These are phyloP conservation scores for Nestor notabilis DNA, from an alignment of 2,113 vertebrate genomes.

Conservation along the genomic window DNA sequence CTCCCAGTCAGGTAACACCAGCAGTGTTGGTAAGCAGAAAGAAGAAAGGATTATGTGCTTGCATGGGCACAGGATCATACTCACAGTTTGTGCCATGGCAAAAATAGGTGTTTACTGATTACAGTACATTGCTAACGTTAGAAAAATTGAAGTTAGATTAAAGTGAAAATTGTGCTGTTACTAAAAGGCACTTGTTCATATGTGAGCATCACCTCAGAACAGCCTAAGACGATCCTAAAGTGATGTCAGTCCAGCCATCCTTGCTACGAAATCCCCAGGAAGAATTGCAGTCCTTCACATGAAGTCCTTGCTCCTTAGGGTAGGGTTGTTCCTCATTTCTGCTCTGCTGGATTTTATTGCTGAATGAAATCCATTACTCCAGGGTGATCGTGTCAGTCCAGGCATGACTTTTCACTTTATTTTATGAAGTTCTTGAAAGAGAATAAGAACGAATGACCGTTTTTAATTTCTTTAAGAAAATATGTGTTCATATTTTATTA, in stretches of 20 bases:
- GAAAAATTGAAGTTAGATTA: not conserved
- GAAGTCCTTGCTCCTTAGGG: not conserved
- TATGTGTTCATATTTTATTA: not conserved
- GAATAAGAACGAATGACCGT: not conserved
- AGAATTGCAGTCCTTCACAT: not conserved
- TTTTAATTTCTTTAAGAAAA: not conserved
- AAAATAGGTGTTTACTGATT: not conserved
- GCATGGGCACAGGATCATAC: no score
- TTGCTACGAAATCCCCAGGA: not conserved
- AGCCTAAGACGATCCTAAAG: not conserved
- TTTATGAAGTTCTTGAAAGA: not conserved
- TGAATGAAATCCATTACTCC: not conserved
- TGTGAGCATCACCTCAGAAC: not conserved
- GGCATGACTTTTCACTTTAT: not conserved
- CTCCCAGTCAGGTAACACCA: rapidly evolving
- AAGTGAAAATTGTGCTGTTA: not conserved
- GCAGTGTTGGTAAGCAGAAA: not conserved
- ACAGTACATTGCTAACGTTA: not conserved
- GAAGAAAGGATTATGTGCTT: not conserved
- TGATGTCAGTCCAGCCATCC: not conserved
- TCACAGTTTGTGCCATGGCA: not conserved
- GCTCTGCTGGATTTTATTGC: not conserved
- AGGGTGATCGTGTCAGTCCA: not conserved
- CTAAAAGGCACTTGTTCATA: not conserved
- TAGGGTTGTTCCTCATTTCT: not conserved